phyloP scores from a whole-genome alignment of 2,888 invertebrate species.

The Platycnemis pennipes region DNA sequence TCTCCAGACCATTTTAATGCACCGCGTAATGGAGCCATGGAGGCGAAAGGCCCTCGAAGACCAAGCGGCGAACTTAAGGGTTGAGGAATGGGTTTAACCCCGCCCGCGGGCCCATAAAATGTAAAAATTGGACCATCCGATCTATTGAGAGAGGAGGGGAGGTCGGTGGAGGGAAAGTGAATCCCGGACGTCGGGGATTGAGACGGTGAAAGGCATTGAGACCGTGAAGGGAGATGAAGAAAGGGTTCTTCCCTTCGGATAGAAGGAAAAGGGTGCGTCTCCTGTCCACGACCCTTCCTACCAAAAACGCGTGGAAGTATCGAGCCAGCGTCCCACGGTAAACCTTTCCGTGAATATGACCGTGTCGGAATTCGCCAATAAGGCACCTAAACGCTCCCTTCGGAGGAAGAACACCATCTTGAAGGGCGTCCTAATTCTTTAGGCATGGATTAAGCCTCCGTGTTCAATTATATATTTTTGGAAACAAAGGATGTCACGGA shows the following conservation, averaged over 20 bases:
- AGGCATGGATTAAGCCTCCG: no score
- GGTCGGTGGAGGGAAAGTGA: neutral
- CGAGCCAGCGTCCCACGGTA: no score
- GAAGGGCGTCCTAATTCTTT: no score
- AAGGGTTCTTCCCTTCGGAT: neutral
- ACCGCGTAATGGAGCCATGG: neutral
- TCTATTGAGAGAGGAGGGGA: neutral
- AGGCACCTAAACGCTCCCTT: no score
- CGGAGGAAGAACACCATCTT: no score
- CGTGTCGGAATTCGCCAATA: no score
- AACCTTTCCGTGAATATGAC: no score
- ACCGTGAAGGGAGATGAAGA: neutral
- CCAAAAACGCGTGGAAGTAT: no score
- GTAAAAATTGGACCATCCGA: neutral
- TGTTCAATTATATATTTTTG: no score
- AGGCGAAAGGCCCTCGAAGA: neutral
- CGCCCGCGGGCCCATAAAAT: neutral
- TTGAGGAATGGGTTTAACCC: neutral
- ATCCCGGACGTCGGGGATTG: neutral
- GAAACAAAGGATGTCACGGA: no score
- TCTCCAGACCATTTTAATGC: neutral
- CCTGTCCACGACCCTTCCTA: neutral
- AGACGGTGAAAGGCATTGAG: neutral
- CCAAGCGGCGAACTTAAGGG: neutral
- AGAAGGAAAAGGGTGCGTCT: neutral